Base-by-base conservation (phyloP, 2,797 vertebrate species). In the Merluccius polli region DNA sequence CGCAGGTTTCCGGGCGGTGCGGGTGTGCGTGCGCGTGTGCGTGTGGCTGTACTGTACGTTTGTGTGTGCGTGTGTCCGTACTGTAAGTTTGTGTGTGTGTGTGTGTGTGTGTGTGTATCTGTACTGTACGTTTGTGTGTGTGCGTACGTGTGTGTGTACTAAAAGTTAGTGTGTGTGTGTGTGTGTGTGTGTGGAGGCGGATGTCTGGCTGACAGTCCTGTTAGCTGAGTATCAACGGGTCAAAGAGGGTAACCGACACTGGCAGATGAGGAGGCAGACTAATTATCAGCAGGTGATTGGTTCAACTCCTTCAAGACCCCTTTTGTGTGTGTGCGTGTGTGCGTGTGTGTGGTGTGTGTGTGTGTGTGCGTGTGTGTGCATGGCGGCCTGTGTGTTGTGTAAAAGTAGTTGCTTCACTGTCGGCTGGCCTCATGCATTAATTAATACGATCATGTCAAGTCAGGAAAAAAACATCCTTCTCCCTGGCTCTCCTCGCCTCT, bases 271-370 rank as follows among this genome's bases (percentile, higher is more conserved):
- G 86, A 92, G 90, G 87, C 89, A 88, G 90, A 90, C 90, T 91
- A 92, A 91, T 92, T 92, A 92, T 86, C 88, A 83, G 84, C 83
- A 86, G 89, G 90, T 91, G 90, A 92, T 89, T 89, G 87, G 91
- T 91, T 90, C 90, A 91, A 84, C 83, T 91, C 90, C 88, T 88
- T 0, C 79, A 83, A 91, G 91, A 89, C 84, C 79, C 83, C 18
- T 75, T 86, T 82, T 79, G 75, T 79, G 88, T 85, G 84, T 87
- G 75, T 1, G 63, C 71, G 70, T 76, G 79, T 78, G 82, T 65
- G 79, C 65, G 11, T 16, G 73, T 65, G 71, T 12, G 29, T 36
- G 41, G 70, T 76, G 31, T 35, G 10, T 69, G 78, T 68, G 11
- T 16, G 73, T 65, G 71, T 12, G 29, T 36, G 41, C 36, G 70